A percentile compares a stretch with the other conserved stretches of the same genome.
phyloP scores from a whole-genome alignment of 2,888 invertebrate species.

The Nebria brevicollis region DNA sequence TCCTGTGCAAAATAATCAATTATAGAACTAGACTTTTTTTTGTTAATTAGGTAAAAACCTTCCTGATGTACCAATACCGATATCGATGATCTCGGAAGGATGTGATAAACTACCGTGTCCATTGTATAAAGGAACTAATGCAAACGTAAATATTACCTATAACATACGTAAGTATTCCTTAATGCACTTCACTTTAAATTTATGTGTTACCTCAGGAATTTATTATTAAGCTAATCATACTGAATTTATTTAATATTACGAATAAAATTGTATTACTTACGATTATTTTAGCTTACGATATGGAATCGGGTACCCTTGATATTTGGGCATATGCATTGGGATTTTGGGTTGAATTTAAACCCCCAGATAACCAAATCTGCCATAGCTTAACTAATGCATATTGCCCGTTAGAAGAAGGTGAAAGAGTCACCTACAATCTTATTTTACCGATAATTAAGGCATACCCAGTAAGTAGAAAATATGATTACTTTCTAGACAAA shows the following conservation, averaged over 20 bases:
- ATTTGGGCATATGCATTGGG: constrained; percentile 21
- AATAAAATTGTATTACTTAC: not conserved
- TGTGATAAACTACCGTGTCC: constrained; percentile 30
- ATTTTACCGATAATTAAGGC: constrained; percentile 8
- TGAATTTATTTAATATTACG: not conserved
- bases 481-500: too few relatives aligned
- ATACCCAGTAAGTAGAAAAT: constrained; percentile 31
- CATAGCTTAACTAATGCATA: constrained; percentile 25
- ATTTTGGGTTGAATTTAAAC: constrained; percentile 23
- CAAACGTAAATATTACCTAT: constrained; percentile 32
- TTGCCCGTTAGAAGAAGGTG: constrained; percentile 32
- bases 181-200: not conserved
- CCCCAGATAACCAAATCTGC: constrained; percentile 25
- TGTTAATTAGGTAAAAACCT: not conserved
- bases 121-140: constrained; percentile 14
- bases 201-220: too few relatives aligned
- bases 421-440: constrained; percentile 35
- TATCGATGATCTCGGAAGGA: constrained; percentile 15
- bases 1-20: too few relatives aligned
- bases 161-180: constrained; percentile 29
- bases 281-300: constrained; percentile 33
- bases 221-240: too few relatives aligned
- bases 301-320: constrained; percentile 11
- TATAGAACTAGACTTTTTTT: not conserved
- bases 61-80: constrained; percentile 1